Evolutionary conservation across 2,888 invertebrate genomes (phyloP).

Genomic region (Euspilapteryx auroguttella): DNA sequence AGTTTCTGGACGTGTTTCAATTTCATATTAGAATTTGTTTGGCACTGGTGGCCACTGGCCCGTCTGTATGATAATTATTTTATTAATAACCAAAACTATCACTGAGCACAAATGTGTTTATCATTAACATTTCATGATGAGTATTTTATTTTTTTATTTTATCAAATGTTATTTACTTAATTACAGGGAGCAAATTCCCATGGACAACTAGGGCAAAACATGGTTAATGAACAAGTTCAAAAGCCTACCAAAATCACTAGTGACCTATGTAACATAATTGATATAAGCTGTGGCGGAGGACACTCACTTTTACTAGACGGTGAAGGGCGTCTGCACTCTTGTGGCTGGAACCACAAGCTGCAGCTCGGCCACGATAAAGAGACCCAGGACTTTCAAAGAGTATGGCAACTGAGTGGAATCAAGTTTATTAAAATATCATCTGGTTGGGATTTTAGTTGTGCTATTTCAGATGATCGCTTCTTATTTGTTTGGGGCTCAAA

Average conservation of each 20-base stretch:
- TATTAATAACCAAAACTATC: no score
- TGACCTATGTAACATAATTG: conserved; percentile 52
- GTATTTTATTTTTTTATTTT: no score
- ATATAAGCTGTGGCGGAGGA: conserved; percentile 76
- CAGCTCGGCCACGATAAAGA: conserved; percentile 65
- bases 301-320: conserved; percentile 71
- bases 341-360: conserved; percentile 78
- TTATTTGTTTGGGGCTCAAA: conserved; percentile 86
- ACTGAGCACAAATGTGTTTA: no score
- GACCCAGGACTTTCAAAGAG: conserved; percentile 61
- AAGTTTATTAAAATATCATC: conserved; percentile 67
- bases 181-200: conserved; percentile 82
- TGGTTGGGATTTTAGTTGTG: conserved; percentile 84
- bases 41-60: no score
- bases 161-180: no score
- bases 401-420: conserved; percentile 58
- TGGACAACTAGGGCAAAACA: conserved; percentile 75
- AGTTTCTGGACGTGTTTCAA: no score
- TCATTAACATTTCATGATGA: no score
- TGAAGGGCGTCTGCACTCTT: conserved; percentile 70
- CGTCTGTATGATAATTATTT: no score
- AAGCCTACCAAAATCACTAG: conserved; percentile 47
- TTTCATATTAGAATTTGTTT: no score
- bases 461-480: conserved; percentile 67
- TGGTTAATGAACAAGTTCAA: conserved; percentile 67